A percentile compares a stretch with the other conserved stretches of the same genome.
Evolutionary conservation across 2,113 vertebrate genomes (phyloP).

Genomic region (Cettia cetti): DNA sequence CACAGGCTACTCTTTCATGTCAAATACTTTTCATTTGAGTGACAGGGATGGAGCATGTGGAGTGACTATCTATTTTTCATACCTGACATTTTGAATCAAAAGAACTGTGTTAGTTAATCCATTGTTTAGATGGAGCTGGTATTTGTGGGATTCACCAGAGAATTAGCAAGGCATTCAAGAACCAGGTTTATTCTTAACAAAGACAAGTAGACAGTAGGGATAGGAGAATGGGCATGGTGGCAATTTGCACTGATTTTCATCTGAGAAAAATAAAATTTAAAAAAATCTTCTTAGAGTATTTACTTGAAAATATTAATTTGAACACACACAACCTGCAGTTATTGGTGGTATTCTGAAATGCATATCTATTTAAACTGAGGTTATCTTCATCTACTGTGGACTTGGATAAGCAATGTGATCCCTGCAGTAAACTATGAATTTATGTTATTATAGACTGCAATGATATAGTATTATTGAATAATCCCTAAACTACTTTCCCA

Average conservation of each 20-base stretch:
- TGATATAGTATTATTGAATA: not conserved
- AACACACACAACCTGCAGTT: not conserved
- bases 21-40: not conserved
- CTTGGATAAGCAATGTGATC: not conserved
- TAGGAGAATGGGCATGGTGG: not conserved
- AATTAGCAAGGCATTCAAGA: not conserved
- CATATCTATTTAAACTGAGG: not conserved
- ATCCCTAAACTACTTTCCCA: not conserved
- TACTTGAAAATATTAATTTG: not conserved
- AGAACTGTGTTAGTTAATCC: not conserved
- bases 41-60: not conserved
- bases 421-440: not conserved
- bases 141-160: not conserved
- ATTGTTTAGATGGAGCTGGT: not conserved
- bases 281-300: not conserved
- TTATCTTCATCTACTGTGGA: not conserved
- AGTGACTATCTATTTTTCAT: constrained; percentile 9
- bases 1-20: not conserved
- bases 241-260: not conserved
- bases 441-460: not conserved
- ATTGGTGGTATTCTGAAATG: not conserved
- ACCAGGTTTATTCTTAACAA: not conserved
- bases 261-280: not conserved
- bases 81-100: constrained; percentile 17
- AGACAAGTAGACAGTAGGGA: not conserved